Evolutionary conservation across 2,888 invertebrate species (phyloP), one percentile per base, ranked within the genome.

Genomic region (Dolomedes plantarius): DNA sequence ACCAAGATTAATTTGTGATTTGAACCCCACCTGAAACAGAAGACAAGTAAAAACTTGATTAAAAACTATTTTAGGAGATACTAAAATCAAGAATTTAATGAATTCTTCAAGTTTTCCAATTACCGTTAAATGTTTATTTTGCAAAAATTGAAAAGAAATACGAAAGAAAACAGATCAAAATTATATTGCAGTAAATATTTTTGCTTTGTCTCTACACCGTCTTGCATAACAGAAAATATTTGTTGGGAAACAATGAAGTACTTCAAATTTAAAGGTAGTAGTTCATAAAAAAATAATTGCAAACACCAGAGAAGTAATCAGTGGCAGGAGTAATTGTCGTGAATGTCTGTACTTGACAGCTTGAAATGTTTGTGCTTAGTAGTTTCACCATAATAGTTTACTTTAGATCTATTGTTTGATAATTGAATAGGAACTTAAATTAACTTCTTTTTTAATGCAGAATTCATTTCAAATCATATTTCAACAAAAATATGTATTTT

Each of bases 1-100:
- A 56, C 56, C 23, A 56, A 56, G 56, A 56, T 56, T 56, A 23
- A 56, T 56, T 56, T 23, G 1, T 56, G 23, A 56, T 56, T 56
- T 56, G 56, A 56, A 11, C 23, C 23, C 56, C 56, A 19, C 23
- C 23, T 1, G 56, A 56, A 56, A 19, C 23, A 56, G 56, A 6
- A 23, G 56, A 56, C 19, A 11, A 56, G 56, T 23, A 56, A 56
- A 56, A 56, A 23, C 1, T 56, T 56, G 56, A 56, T 56, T 56
- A 56, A 23, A 56, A 56, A 56, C 23, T 16, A 23, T 56, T 56
- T 56, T 56, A 11, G 56, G 23, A 56, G 56, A 56, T 56, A 56
- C 23, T 56, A 56, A 56, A 23, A 23, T 56, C 56, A 56, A 56
- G 56, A 56, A 1, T 56, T 23, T 23, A 56, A 56, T 56, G 23